phyloP scores from a whole-genome alignment of 1,140 invertebrate genomes.

The Triops cancriformis region DNA sequence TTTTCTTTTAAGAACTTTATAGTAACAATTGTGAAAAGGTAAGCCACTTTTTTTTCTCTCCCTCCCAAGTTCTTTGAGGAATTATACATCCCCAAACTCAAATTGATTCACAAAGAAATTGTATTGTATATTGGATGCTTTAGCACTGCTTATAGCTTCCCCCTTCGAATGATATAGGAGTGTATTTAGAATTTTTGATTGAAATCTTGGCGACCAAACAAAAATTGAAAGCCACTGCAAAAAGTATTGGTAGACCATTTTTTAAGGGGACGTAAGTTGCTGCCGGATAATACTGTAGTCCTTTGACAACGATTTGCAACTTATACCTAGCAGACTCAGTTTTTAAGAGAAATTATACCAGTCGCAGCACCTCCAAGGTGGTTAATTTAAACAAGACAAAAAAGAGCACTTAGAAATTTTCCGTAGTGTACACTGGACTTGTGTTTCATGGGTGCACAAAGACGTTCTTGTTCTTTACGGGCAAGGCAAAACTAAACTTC shows the following conservation, averaged over 20 bases:
- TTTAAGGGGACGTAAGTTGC: not conserved
- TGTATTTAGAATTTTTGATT: not conserved
- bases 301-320: conserved; percentile 1
- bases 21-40: not conserved
- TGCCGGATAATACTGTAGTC: not conserved
- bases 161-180: not conserved
- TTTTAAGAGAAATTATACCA: not conserved
- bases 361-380: not conserved
- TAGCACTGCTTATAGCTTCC: conserved; percentile 9
- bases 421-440: not conserved
- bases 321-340: not conserved
- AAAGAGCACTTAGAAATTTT: not conserved
- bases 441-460: conserved; percentile 10
- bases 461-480: not conserved
- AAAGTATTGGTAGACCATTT: not conserved
- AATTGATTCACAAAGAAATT: not conserved
- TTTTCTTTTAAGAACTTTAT: not conserved
- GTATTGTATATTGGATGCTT: not conserved
- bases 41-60: not conserved
- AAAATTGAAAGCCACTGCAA: not conserved
- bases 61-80: not conserved
- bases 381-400: not conserved
- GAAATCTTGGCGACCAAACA: not conserved
- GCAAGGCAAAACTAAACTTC: not conserved
- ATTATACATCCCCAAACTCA: not conserved